Conservation (phyloP, 2,888 invertebrate species). For the Cephus spinipes region DNA sequence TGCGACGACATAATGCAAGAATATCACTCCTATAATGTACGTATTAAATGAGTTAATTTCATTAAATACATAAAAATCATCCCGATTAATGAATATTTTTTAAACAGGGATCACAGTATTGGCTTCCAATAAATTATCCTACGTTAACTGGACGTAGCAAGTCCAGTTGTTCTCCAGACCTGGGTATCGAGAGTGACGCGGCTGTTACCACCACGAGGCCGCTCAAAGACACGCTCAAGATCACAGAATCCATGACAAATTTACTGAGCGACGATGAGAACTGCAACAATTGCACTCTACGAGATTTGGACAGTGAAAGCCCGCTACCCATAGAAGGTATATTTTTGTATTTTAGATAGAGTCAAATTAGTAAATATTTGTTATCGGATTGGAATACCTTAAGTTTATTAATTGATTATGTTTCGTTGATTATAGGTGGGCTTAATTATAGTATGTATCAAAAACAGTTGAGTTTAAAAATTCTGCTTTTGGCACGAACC, state of each 20-base stretch:
- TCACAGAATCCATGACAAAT: constrained; percentile 64
- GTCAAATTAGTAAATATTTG: background rate
- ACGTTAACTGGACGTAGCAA: constrained; percentile 57
- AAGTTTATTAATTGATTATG: background rate
- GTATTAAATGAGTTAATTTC: constrained; percentile 17
- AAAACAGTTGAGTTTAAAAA: constrained; percentile 44
- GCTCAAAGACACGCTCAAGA: constrained; percentile 59
- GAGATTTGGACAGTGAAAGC: constrained; percentile 54
- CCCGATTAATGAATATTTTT: background rate
- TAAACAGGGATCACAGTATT: constrained; percentile 55
- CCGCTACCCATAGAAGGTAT: constrained; percentile 61
- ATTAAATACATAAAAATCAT: background rate
- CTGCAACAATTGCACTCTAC: constrained; percentile 42
- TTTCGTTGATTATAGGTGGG: constrained; percentile 45
- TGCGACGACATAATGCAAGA: constrained; percentile 58
- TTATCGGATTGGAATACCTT: background rate
- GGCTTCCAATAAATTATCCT: constrained; percentile 56
- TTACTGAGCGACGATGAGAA: constrained; percentile 61
- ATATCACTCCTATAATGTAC: constrained; percentile 58
- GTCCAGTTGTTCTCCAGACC: constrained; percentile 78
- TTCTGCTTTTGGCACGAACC: constrained; percentile 44
- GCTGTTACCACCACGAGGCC: constrained; percentile 56
- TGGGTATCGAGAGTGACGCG: constrained; percentile 88
- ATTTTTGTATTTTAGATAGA: background rate
- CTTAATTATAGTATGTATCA: constrained; percentile 55